A percentile compares a stretch with the other conserved stretches of the same genome.
Evolutionary conservation across 2,888 invertebrate species (phyloP).

Genomic region (Meloe dianella): DNA sequence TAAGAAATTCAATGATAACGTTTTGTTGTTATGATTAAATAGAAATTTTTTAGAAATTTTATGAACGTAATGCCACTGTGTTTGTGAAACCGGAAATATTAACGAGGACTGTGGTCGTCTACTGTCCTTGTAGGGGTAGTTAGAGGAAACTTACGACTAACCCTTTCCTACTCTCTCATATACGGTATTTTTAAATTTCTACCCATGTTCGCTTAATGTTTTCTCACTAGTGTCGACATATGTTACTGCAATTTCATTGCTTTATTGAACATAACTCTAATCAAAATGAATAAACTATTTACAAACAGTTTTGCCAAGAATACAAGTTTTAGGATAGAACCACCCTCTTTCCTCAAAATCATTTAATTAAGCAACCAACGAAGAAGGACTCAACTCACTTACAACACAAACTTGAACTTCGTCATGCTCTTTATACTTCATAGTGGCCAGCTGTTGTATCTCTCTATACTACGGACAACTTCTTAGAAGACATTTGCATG

Average conservation of each 20-base stretch:
- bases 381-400: slow-evolving; percentile 39
- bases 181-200: slow-evolving; percentile 52
- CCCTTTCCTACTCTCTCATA: slow-evolving; percentile 45
- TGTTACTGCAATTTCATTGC: slow-evolving; percentile 16
- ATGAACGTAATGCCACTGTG: slow-evolving; percentile 32
- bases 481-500: slow-evolving; percentile 59
- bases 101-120: slow-evolving; percentile 47
- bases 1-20: background rate
- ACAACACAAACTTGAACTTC: slow-evolving; percentile 38
- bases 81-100: slow-evolving; percentile 41
- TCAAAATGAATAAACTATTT: background rate
- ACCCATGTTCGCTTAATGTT: slow-evolving; percentile 38
- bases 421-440: slow-evolving; percentile 64
- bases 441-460: slow-evolving; percentile 63
- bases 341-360: background rate
- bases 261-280: background rate
- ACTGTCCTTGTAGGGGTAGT: slow-evolving; percentile 47
- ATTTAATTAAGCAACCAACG: slow-evolving; percentile 51
- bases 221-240: slow-evolving; percentile 15
- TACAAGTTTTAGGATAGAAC: background rate
- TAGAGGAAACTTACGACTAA: slow-evolving; percentile 51
- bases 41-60: background rate
- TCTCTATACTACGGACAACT: slow-evolving; percentile 53
- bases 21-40: background rate
- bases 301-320: background rate